Evolutionary conservation across 2,797 vertebrate species (phyloP), one percentile per base, ranked within the genome.

Genomic region (Gadopsis bispinosus): DNA sequence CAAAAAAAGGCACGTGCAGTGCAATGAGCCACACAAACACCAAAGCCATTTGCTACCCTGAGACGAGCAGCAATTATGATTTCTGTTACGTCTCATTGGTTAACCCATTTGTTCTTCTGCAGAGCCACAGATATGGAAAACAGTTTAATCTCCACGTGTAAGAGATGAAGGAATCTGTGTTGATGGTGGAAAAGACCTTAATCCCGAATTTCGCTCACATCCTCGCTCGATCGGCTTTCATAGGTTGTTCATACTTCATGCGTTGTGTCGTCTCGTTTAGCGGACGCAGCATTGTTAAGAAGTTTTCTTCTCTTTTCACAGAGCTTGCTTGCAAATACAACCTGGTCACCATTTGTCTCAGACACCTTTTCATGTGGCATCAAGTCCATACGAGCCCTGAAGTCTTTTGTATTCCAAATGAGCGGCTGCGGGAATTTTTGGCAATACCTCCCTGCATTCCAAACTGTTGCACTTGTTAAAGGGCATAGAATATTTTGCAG

Each of bases 61-160:
- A 88, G 81, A 91, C 67, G 81, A 92, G 92, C 84, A 89, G 84
- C 89, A 92, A 92, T 93, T 90, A 90, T 75, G 17, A 86, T 91
- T 90, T 89, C 61, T 79, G 90, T 77, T 92, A 86, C 87, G 87
- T 91, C 86, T 89, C 91, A 90, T 91, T 91, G 90, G 85, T 78
- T 84, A 82, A 75, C 70, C 83, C 87, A 91, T 92, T 93, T 92
- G 86, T 90, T 93, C 70, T 87, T 81, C 48, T 74, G 83, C 78
- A 43, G 69, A 88, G 82, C 75, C 69, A 58, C 47, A 12, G 65
- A 70, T 69, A 87, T 80, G 78, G 80, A 86, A 90, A 91, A 84
- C 84, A 83, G 81, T 83, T 87, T 84, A 88, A 90, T 91, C 86
- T 85, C 63, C 55, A 60, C 54, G 61, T 74, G 62, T 45, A 72